Base-by-base conservation (phyloP, 2,888 invertebrate genomes). In the Cheilosia impressa region DNA sequence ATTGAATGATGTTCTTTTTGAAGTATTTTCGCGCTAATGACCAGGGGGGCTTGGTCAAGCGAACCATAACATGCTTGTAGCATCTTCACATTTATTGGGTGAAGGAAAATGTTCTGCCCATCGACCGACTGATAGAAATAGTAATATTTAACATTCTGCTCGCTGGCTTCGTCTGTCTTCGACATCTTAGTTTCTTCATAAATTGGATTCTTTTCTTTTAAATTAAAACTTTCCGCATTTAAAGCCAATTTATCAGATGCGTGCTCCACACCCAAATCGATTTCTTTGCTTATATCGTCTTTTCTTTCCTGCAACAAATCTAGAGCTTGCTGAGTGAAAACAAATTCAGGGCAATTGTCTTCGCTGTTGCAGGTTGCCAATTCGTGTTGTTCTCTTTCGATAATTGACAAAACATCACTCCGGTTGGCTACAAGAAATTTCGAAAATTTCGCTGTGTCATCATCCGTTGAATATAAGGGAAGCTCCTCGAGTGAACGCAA, bases 21-120 rank as follows among this genome's bases (percentile, higher is more conserved):
- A n/a, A 98, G 91, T 55, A 99, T 95, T 69, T 94, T 95, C 0
- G 97, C 98, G 2, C 93, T 94, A 68, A 99, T 94, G 2, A 93
- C 89, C 22, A 92, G 93, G 52, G 99, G 98, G 69, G 96, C 96
- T 71, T 95, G 93, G 76, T 96, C 96, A 78, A 98, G 93, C 7
- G 94, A 94, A 7, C 97, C 98, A 93, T 97, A 98, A 76, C 97
- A 96, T 76, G 95, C 95, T 89, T 97, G 96, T 89, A 99, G 92
- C 95, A 98, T 96, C 81, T 96, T 96, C 9, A 97, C 96, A 91
- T 99, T 99, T 89, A 99, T 92, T 15, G 97, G 96, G 92, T 98
- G 97, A 83, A 99, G 93, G 92, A 97, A 99, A 71, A 98, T 95
- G 91, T 98, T 97, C 91, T 98, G 98, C 0, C 98, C 98, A 92